Base-by-base conservation (phyloP, 2,797 vertebrate species). In the Enteromius afrohamiltoni region DNA sequence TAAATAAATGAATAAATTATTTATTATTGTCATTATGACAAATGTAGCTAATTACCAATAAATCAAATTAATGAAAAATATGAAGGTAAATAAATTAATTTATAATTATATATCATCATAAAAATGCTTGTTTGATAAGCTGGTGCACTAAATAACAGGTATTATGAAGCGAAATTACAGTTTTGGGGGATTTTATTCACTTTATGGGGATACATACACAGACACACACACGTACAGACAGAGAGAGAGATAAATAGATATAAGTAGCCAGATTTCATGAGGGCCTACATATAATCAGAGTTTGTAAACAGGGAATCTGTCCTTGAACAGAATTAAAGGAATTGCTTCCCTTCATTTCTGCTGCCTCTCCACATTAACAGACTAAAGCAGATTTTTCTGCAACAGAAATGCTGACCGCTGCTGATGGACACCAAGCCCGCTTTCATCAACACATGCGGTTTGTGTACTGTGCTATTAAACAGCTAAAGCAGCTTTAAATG, bases 331-430 rank as follows among this genome's bases (percentile, higher is more conserved):
- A 64, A 76, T 49, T 67, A 16, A 53, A 68, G 0, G 0, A 76
- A 31, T 45, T 53, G 17, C 7, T 1, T 29, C 51, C 21, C 42
- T 62, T 62, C 47, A 60, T 62, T 71, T 78, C 17, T 82, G 79
- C 55, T 65, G 74, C 51, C 51, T 83, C 74, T 73, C 17, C 80
- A 79, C 80, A 79, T 64, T 79, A 69, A 82, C 14, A 23, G 16
- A 62, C 79, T 77, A 49, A 77, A 60, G 67, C 79, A 77, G 64
- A 64, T 76, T 80, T 53, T 64, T 26, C 42, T 26, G 62, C 73
- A 9, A 77, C 82, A 84, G 79, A 85, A 78, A 75, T 85, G 86
- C 86, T 87, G 86, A 85, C 86, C 70, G 16, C 68, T 53, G 69
- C 62, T 85, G 75, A 82, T 74, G 69, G 74, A 79, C 79, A 73